Evolutionary conservation across 2,888 invertebrate genomes (phyloP), one percentile per base, ranked within the genome.

Genomic region (Sicus ferrugineus): DNA sequence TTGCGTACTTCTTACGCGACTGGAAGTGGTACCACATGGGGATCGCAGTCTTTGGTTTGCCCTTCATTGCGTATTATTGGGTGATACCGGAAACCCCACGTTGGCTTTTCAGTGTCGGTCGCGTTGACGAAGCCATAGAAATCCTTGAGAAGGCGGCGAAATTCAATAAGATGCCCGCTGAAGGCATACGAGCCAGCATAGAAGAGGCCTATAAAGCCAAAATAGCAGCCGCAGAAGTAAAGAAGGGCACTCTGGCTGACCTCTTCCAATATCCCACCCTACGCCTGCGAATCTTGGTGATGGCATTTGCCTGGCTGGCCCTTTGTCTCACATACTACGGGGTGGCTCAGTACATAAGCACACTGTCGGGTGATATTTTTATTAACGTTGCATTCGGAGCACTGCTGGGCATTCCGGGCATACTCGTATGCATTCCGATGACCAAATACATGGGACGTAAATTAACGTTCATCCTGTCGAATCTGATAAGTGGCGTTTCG

Each of bases 311-410:
- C 80, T 95, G 94, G 96, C 87, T 93, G 67, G 92, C 93, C 1
- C 93, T 94, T 71, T 94, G 95, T 3, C 88, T 96, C 80, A 92
- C 94, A 75, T 94, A 95, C 85, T 97, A 94, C 21, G 81, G 81
- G n/a, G 76, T 78, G 1, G 76, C 81, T 0, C 80, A 81, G 70
- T 72, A 83, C 89, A 70, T 90, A 89, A 14, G 89, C 90, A 79
- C 90, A 89, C 84, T 87, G 89, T 11, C 90, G 89, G 86, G 94
- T 2, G 88, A 94, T 77, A 92, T 94, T 71, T 96, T 95, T 83
- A 79, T 91, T 7, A 96, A 95, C 80, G 94, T 95, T 66, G 91
- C 94, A n/a, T 86, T 95, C 16, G 92, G 93, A 26, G 94, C 92
- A 11, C 86, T 87, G 2, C 88, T 92, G 68, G 90, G 91, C 72